Conservation (phyloP, 2,888 invertebrate species). For the Spodoptera picta region DNA sequence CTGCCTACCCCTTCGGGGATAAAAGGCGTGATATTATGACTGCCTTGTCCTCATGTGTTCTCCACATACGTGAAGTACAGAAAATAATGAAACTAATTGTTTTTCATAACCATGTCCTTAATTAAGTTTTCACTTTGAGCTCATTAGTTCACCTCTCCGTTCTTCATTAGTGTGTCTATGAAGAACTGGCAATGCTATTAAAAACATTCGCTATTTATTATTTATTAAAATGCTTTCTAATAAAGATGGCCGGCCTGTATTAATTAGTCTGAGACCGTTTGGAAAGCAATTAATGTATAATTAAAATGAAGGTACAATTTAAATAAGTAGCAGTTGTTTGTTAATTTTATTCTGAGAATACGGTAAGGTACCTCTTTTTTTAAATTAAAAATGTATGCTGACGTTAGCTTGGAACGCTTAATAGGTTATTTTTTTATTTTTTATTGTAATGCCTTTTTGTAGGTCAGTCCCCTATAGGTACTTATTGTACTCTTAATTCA, state of each 20-base stretch:
- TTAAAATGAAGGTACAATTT: conserved; percentile 13
- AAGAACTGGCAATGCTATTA: conserved; percentile 35
- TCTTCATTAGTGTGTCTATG: conserved; percentile 36
- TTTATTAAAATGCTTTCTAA: conserved; percentile 41
- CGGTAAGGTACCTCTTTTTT: too few species aligned
- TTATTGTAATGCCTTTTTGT: too few species aligned
- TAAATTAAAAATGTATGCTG: neutral
- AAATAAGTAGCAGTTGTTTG: conserved; percentile 1
- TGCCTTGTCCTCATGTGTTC: too few species aligned
- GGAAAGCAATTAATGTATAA: conserved; percentile 40
- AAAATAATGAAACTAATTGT: conserved; percentile 1
- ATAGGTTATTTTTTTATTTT: too few species aligned
- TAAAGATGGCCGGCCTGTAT: conserved; percentile 27
- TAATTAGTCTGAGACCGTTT: conserved; percentile 32
- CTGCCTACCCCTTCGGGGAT: too few species aligned
- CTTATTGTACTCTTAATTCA: too few species aligned
- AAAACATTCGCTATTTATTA: conserved; percentile 18
- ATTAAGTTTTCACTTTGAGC: conserved; percentile 40
- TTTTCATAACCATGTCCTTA: conserved; percentile 38
- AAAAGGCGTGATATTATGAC: too few species aligned
- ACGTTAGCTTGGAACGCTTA: too few species aligned
- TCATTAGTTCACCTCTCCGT: conserved; percentile 39
- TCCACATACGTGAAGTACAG: too few species aligned
- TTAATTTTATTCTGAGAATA: conserved; percentile 17
- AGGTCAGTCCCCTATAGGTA: too few species aligned